phyloP scores from a whole-genome alignment of 2,888 invertebrate genomes.

The Trichogramma dendrolimi region DNA sequence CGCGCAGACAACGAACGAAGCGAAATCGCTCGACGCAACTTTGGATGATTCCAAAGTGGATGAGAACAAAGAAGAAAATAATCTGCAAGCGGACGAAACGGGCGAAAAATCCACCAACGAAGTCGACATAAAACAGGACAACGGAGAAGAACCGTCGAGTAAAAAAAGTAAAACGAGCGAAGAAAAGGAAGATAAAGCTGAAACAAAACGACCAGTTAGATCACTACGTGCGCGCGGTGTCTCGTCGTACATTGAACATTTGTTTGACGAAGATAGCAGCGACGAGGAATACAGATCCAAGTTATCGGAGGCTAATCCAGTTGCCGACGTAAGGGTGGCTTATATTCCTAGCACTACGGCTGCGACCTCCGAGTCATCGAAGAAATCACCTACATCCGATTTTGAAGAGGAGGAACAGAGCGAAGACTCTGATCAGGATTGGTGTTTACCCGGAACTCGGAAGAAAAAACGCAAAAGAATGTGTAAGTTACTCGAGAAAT shows the following conservation, averaged over 20 bases:
- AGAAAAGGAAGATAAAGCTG: too few relatives aligned
- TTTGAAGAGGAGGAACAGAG: conserved; percentile 34
- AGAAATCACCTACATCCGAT: conserved; percentile 14
- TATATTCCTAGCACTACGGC: conserved; percentile 34
- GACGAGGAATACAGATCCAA: conserved; percentile 35
- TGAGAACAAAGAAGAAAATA: conserved; percentile 16
- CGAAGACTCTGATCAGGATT: conserved; percentile 47
- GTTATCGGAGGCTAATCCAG: conserved; percentile 41
- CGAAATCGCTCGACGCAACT: too few relatives aligned
- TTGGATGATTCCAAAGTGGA: too few relatives aligned
- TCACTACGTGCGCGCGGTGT: conserved; percentile 46
- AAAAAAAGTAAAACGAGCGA: too few relatives aligned
- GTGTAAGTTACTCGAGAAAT: conserved; percentile 32
- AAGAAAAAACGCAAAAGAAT: conserved; percentile 48
- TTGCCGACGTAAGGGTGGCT: conserved; percentile 37
- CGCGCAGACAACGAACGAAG: too few relatives aligned
- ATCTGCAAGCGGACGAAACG: neutral
- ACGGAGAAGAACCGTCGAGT: too few relatives aligned
- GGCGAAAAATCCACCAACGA: neutral
- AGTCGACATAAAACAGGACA: too few relatives aligned
- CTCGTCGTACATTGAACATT: conserved; percentile 47
- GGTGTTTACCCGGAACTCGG: conserved; percentile 48
- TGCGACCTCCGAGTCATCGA: conserved; percentile 34
- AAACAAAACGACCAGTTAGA: conserved; percentile 23
- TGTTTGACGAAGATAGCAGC: conserved; percentile 44